These are phyloP conservation scores for Oryzias celebensis DNA, from an alignment of 2,113 vertebrate genomes.

Conservation along the genomic window DNA sequence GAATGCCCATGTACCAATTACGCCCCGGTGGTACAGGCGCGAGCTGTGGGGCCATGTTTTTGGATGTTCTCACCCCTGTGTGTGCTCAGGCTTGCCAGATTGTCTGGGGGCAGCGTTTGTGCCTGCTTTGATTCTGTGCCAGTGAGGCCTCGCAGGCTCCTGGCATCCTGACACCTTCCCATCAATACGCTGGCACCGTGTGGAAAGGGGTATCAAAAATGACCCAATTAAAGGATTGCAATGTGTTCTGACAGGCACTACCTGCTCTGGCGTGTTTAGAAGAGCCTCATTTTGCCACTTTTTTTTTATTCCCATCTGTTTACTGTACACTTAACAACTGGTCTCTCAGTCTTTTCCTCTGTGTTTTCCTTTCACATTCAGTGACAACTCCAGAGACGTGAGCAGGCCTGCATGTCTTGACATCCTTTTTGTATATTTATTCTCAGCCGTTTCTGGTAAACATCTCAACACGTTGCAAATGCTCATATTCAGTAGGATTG, in stretches of 20 bases:
- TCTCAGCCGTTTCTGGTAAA: constrained; percentile 61
- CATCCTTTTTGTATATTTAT: constrained; percentile 50
- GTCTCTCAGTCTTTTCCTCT: constrained; percentile 3
- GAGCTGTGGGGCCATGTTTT: constrained; percentile 66
- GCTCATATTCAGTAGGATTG: constrained; percentile 51
- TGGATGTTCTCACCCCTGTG: constrained; percentile 64
- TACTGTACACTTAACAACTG: constrained; percentile 15
- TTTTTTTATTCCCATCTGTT: constrained; percentile 9
- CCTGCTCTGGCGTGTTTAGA: constrained; percentile 72
- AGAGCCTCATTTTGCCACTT: constrained; percentile 16
- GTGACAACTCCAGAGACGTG: constrained; percentile 48
- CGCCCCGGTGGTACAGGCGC: constrained; percentile 60
- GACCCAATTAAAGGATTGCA: constrained; percentile 77
- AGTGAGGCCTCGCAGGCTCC: constrained; percentile 70
- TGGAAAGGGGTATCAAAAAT: constrained; percentile 72
- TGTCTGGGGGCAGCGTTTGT: constrained; percentile 71
- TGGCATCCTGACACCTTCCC: constrained; percentile 66
- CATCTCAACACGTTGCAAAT: constrained; percentile 45
- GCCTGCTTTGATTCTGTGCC: constrained; percentile 76
- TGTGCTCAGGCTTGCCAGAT: constrained; percentile 67
- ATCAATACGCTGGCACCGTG: constrained; percentile 70
- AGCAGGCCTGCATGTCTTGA: constrained; percentile 48
- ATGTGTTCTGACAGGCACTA: constrained; percentile 76
- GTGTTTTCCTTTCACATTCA: constrained; percentile 20
- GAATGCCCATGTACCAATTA: constrained; percentile 77